phyloP scores from a whole-genome alignment of 2,113 vertebrate genomes.

The Psittacula cyanocephala region DNA sequence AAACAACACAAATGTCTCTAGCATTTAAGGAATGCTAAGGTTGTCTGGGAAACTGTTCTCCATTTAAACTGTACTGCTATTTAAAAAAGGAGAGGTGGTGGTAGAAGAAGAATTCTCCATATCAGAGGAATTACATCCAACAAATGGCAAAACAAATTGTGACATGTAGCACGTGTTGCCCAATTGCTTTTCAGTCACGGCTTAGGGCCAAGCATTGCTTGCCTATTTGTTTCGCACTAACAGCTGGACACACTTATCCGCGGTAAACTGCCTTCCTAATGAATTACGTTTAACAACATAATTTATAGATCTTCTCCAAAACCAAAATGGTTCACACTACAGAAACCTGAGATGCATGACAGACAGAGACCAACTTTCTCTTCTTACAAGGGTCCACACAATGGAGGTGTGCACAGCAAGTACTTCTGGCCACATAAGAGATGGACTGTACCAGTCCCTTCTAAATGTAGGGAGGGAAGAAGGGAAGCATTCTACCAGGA shows the following conservation, averaged over 20 bases:
- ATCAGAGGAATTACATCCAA: conserved; percentile 29
- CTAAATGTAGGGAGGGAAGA: background rate
- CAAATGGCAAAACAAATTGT: conserved; percentile 36
- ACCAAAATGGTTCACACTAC: background rate
- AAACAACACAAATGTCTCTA: background rate
- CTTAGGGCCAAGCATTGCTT: conserved; percentile 9
- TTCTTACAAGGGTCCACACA: background rate
- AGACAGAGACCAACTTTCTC: background rate
- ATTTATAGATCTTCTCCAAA: background rate
- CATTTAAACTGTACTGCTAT: background rate
- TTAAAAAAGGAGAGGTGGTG: background rate
- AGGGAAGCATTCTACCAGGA: background rate
- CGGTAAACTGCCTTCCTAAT: conserved; percentile 19
- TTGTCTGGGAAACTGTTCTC: background rate
- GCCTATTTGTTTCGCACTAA: conserved; percentile 14
- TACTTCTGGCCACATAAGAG: background rate
- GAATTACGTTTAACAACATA: conserved; percentile 3
- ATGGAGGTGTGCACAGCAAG: fast-evolving
- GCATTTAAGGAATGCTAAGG: background rate
- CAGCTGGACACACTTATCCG: conserved; percentile 15
- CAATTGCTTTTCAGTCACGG: conserved; percentile 43
- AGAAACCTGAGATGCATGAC: background rate
- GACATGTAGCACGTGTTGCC: background rate
- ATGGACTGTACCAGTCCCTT: background rate
- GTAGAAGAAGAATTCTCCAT: background rate